These are phyloP conservation scores for Drosophila saltans DNA, from an alignment of 1,140 invertebrate species.

Conservation along the genomic window DNA sequence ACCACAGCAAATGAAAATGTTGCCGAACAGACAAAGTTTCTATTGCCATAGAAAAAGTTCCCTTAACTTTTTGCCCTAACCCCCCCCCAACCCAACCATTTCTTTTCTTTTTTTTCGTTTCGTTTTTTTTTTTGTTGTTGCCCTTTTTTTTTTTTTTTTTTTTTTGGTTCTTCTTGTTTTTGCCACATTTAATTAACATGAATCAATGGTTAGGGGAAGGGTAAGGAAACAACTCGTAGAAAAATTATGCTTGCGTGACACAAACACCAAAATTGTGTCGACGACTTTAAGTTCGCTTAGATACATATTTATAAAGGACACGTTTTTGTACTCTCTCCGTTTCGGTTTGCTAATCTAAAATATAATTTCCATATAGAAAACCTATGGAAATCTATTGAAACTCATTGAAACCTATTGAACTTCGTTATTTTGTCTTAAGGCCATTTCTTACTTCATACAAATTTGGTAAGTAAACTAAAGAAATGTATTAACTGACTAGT, in stretches of 20 bases:
- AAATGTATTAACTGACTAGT: no score
- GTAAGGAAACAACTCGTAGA: background rate
- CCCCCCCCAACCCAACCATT: no score
- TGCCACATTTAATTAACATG: conserved; percentile 78
- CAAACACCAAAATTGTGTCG: background rate
- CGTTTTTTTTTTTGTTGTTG: background rate
- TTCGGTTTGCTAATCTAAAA: background rate
- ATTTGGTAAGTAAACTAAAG: no score
- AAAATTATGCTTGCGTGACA: background rate
- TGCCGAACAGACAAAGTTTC: conserved; percentile 16
- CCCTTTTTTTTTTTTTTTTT: background rate
- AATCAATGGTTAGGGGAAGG: conserved; percentile 58
- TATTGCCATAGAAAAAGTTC: conserved; percentile 44
- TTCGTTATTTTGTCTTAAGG: no score
- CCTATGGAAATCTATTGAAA: no score
- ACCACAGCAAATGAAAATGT: conserved; percentile 57
- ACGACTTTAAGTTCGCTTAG: background rate
- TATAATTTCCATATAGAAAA: no score
- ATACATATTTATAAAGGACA: background rate
- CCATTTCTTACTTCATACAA: no score
- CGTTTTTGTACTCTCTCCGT: background rate
- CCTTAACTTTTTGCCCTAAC: conserved; percentile 42
- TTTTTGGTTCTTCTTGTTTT: background rate
- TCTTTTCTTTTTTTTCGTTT: background rate
- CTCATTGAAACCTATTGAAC: no score